Base-by-base conservation (phyloP, 2,113 vertebrate species). In the Pipa parva region DNA sequence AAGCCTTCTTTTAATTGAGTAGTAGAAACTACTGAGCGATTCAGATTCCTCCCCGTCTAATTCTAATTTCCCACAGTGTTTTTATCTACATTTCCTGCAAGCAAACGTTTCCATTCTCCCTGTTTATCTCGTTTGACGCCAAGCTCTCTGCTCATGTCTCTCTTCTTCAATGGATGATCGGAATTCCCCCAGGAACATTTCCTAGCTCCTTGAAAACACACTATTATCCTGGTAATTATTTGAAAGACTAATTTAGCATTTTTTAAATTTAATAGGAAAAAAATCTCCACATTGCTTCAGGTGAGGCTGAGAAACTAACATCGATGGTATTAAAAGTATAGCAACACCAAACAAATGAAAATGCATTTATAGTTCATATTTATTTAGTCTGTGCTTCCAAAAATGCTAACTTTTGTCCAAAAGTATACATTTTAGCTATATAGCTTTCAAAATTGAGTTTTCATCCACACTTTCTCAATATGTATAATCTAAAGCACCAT, bases 191-290 rank as follows among this genome's bases (percentile, higher is more conserved):
- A 12, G 64, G 55, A 59, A 5, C 28, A 12, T 15, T 28, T 10
- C 18, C 56, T 27, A 28, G 10, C 55, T 68, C 21, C 42, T 68
- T 55, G 29, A 39, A 33, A 67, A 59, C 27, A 59, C 46, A 59
- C 64, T 68, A 59, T 51, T 22, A 59, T 26, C 45, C 56, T 59
- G 31, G 29, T 59, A 59, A 68, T 68, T 68, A 68, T 68, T 68
- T 68, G 45, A 21, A 68, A 59, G 55, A 33, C 45, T 68, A 59
- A 68, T 68, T 68, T 59, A 68, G 45, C 55, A 59, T 68, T 49
- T 55, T 68, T 68, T 68, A 50, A n/a, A 68, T 59, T 56, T 68
- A 36, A 49, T 51, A 37, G 56, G 29, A 50, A 36, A 9, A 36
- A 66, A 66, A 48, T 57, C 31, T 55, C 54, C 27, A 7, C 54